Conservation (phyloP, 2,797 vertebrate species). For the Brachymystax lenok region DNA sequence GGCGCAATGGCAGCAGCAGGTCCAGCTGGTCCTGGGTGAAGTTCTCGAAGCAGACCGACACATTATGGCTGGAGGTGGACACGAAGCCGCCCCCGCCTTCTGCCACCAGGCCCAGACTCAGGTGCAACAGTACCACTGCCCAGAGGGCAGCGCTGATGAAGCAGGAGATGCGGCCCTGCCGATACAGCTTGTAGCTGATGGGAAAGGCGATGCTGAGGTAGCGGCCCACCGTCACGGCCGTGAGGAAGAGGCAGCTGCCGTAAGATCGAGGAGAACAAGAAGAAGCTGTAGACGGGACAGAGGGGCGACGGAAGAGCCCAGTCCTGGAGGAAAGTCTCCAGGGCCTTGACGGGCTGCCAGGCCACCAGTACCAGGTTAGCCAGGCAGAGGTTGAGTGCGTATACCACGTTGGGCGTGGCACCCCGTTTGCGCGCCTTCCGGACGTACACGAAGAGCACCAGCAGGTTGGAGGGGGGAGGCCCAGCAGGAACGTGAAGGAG, state of each 20-base stretch:
- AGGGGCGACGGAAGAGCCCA: conserved; percentile 77
- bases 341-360: conserved; percentile 80
- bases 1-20: conserved; percentile 76
- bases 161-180: conserved; percentile 80
- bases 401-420: conserved; percentile 86
- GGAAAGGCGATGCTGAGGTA: conserved; percentile 87
- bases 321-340: conserved; percentile 69
- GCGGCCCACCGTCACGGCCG: conserved; percentile 79
- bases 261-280: conserved; percentile 83
- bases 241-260: conserved; percentile 81
- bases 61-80: conserved; percentile 54
- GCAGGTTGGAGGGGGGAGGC: conserved; percentile 81
- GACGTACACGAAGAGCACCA: conserved; percentile 74
- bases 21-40: conserved; percentile 74
- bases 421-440: conserved; percentile 76
- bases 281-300: conserved; percentile 79
- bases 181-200: conserved; percentile 81
- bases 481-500: conserved; percentile 79
- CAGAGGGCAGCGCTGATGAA: conserved; percentile 78
- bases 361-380: conserved; percentile 80
- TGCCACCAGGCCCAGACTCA: conserved; percentile 69
- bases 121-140: conserved; percentile 78
- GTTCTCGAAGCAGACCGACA: conserved; percentile 72
- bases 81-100: conserved; percentile 73
- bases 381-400: conserved; percentile 82